These are phyloP conservation scores for Pongo pygmaeus DNA, from an alignment of 2,113 vertebrate genomes.

Conservation along the genomic window DNA sequence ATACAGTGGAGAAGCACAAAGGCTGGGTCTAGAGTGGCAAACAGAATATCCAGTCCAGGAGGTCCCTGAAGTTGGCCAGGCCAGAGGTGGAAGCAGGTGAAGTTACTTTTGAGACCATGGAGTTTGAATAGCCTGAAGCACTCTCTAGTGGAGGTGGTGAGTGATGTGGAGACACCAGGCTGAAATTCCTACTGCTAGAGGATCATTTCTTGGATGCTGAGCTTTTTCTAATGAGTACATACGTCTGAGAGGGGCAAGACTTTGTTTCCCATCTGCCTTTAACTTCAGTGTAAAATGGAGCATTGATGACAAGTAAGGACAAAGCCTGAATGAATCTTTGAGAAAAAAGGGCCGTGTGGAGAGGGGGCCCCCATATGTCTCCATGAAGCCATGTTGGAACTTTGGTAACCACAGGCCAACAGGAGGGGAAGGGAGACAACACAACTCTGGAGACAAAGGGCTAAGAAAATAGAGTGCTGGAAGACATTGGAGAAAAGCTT, in stretches of 20 bases:
- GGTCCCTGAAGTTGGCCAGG: not conserved
- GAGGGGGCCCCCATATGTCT: not conserved
- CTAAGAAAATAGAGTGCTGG: not conserved
- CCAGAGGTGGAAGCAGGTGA: not conserved
- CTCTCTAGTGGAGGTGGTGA: not conserved
- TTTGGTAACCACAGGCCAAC: not conserved
- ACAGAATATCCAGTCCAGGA: not conserved
- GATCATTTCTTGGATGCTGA: not conserved
- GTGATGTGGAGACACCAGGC: not conserved
- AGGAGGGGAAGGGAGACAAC: not conserved
- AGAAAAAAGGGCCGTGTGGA: not conserved
- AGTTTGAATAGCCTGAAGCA: not conserved
- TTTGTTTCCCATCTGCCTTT: not conserved
- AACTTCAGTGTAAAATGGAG: not conserved
- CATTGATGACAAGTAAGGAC: not conserved
- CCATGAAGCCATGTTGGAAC: not conserved
- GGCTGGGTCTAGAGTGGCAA: not conserved
- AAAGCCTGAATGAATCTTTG: not conserved
- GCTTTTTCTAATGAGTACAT: not conserved
- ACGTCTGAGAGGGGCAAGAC: not conserved
- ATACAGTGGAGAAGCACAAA: not conserved
- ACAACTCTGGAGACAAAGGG: not conserved
- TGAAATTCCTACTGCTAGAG: not conserved
- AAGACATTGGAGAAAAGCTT: not conserved
- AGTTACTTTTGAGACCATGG: not conserved